Evolutionary conservation across 1,140 invertebrate genomes (phyloP).

Genomic region (Trialeurodes vaporariorum): DNA sequence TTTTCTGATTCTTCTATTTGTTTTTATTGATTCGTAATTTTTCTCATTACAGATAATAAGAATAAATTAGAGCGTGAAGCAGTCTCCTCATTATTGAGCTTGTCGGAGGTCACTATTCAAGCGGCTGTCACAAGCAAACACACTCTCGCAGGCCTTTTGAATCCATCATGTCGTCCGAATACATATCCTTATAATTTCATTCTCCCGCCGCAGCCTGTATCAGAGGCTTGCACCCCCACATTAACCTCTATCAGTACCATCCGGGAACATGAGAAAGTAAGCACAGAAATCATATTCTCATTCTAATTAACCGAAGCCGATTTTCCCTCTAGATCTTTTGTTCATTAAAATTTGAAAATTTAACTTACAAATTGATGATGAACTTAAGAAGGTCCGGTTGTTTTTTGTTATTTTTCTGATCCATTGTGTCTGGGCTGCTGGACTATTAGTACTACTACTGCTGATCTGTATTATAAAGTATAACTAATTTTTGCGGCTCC

Average conservation of each 20-base stretch:
- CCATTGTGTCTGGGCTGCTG: too few relatives aligned
- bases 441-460: too few relatives aligned
- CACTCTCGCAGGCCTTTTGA: constrained; percentile 34
- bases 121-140: constrained; percentile 22
- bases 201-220: background rate
- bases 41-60: constrained; percentile 4
- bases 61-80: constrained; percentile 67
- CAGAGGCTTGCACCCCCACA: constrained; percentile 19
- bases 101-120: constrained; percentile 39
- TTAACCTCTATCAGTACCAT: constrained; percentile 23
- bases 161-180: constrained; percentile 42
- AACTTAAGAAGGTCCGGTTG: too few relatives aligned
- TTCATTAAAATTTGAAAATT: too few relatives aligned
- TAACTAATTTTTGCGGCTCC: too few relatives aligned
- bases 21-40: background rate
- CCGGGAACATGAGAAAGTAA: constrained; percentile 23
- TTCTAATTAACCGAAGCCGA: too few relatives aligned
- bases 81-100: constrained; percentile 67
- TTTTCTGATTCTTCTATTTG: too few relatives aligned
- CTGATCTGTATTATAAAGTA: too few relatives aligned
- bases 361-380: too few relatives aligned
- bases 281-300: too few relatives aligned
- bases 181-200: constrained; percentile 49
- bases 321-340: too few relatives aligned
- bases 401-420: too few relatives aligned